Evolutionary conservation across 2,113 vertebrate species (phyloP).

Genomic region (Hippocampus zosterae): DNA sequence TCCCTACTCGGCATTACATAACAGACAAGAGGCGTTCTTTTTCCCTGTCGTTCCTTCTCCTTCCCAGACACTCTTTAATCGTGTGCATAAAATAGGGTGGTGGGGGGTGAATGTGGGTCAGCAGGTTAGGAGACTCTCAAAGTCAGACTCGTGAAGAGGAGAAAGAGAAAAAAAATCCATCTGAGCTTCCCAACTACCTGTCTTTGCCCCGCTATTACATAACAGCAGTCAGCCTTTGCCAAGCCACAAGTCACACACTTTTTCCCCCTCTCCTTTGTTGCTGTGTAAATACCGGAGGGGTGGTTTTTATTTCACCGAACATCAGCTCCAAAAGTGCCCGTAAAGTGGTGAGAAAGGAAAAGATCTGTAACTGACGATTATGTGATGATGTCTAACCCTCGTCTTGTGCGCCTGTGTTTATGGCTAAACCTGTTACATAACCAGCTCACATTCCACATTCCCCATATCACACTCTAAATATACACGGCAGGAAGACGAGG

Average conservation of each 20-base stretch:
- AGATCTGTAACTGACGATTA: constrained; percentile 25
- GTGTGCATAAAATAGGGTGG: constrained; percentile 62
- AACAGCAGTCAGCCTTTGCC: constrained; percentile 63
- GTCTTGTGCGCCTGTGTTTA: constrained; percentile 76
- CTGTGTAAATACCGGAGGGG: constrained; percentile 16
- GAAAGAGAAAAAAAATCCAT: constrained; percentile 48
- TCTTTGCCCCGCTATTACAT: constrained; percentile 67
- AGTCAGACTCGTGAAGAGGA: constrained; percentile 58
- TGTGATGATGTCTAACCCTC: constrained; percentile 56
- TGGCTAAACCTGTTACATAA: constrained; percentile 98
- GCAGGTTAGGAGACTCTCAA: constrained; percentile 76
- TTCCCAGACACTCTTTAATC: constrained; percentile 69
- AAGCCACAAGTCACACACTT: constrained; percentile 57
- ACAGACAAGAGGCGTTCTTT: constrained; percentile 62
- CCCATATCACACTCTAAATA: constrained; percentile 88
- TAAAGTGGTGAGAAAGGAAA: constrained; percentile 11
- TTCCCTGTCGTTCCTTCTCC: constrained; percentile 51
- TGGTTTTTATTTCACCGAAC: constrained; percentile 8
- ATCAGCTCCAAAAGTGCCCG: neutral
- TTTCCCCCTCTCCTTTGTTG: constrained; percentile 3
- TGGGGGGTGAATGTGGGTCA: constrained; percentile 76
- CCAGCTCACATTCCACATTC: constrained; percentile 89
- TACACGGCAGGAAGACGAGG: constrained; percentile 59
- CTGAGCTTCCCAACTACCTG: constrained; percentile 61
- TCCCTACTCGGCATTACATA: constrained; percentile 74